Conservation (phyloP, 2,888 invertebrate genomes). For the Chrysomela aeneicollis region DNA sequence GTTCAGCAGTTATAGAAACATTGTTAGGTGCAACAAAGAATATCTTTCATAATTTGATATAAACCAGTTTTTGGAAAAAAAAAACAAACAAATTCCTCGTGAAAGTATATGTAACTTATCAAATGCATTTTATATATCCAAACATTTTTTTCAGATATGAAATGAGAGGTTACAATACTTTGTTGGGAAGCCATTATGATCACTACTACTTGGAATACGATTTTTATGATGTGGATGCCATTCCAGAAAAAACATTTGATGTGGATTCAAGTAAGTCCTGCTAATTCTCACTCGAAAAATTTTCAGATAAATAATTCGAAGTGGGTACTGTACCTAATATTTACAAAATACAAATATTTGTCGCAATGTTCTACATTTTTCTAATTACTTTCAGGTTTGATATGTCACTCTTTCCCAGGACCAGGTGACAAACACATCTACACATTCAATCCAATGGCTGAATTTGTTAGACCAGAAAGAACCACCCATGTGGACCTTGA, state of each 20-base stretch:
- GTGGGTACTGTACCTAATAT: too few species aligned
- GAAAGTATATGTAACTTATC: too few species aligned
- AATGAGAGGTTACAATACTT: slow-evolving; percentile 91
- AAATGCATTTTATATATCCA: too few species aligned
- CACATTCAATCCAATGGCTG: slow-evolving; percentile 93
- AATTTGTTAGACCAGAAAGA: slow-evolving; percentile 79
- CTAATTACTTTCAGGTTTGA: slow-evolving; percentile 64
- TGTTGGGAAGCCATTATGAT: slow-evolving; percentile 96
- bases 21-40: too few species aligned
- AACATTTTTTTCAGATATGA: slow-evolving; percentile 72
- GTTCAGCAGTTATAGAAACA: too few species aligned
- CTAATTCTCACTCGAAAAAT: not conserved
- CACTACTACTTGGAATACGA: slow-evolving; percentile 90
- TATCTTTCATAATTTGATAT: too few species aligned
- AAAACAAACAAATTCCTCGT: too few species aligned
- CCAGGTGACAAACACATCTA: slow-evolving; percentile 80
- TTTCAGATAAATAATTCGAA: not conserved
- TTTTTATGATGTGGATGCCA: slow-evolving; percentile 70
- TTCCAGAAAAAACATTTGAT: slow-evolving; percentile 74
- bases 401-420: slow-evolving; percentile 84
- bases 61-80: too few species aligned
- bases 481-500: slow-evolving; percentile 77
- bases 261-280: slow-evolving; percentile 67
- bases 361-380: not conserved
- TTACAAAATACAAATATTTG: too few species aligned